Percentiles rank a stretch among this genome's conserved stretches.
These are phyloP conservation scores for Meriones unguiculatus DNA, from an alignment of 2,113 vertebrate species.

Conservation along the genomic window DNA sequence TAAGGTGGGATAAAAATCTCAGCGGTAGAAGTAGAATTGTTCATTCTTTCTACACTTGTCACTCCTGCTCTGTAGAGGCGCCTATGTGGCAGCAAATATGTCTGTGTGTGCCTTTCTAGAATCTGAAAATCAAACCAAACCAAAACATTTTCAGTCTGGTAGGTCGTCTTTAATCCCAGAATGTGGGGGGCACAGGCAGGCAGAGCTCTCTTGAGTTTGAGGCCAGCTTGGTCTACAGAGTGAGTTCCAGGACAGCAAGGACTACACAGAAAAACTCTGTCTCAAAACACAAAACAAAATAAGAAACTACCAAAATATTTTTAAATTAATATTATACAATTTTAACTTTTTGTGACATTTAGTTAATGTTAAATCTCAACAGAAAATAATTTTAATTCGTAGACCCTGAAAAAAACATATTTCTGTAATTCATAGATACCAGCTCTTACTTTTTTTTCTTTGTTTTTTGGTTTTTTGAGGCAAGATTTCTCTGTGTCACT, in stretches of 20 bases:
- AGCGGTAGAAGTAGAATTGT: neutral
- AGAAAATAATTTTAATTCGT: slow-evolving; percentile 23
- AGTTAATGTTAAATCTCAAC: slow-evolving; percentile 3
- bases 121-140: neutral
- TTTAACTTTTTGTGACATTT: slow-evolving; percentile 53
- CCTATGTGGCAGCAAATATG: neutral
- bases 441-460: slow-evolving; percentile 21
- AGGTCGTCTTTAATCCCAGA: neutral
- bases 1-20: neutral
- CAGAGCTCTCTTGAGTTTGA: neutral
- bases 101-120: neutral
- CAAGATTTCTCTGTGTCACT: no score
- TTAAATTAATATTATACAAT: neutral
- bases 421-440: slow-evolving; percentile 24
- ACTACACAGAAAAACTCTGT: neutral
- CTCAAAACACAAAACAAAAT: neutral
- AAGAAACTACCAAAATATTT: neutral
- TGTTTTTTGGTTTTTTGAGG: neutral
- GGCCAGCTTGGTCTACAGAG: neutral
- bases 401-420: slow-evolving; percentile 49
- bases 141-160: neutral
- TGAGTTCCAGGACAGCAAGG: neutral
- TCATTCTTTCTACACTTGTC: neutral
- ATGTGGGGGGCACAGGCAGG: neutral
- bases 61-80: neutral